Base-by-base conservation (phyloP, 2,113 vertebrate genomes). In the Tympanuchus pallidicinctus region DNA sequence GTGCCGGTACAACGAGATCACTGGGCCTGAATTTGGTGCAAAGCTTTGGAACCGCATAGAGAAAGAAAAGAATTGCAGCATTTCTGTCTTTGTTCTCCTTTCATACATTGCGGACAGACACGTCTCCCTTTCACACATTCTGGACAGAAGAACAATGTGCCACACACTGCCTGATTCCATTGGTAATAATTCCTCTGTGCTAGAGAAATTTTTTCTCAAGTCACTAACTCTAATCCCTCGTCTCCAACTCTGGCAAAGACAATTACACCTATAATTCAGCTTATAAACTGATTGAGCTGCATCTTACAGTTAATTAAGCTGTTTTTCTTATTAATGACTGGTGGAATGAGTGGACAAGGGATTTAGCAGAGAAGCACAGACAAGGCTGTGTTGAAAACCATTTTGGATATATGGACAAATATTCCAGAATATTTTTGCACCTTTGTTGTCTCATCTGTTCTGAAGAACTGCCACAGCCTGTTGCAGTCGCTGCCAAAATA, bases 1-100 rank as follows among this genome's bases (percentile, higher is more conserved):
- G 48, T 59, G 42, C 10, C 90, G 83, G 77, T 61, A 57, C 64
- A 82, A 82, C 90, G 82, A 93, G 82, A 88, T 81, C 86, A 59
- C 82, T 91, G 91, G 91, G 85, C 76, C 54, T 88, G 88, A 78
- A 72, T 40, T 54, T 32, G 47, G 28, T 60, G 28, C 38, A 61
- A 76, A 81, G 38, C 63, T 60, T 52, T 81, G 76, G 57, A 93
- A 28, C 30, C 43, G 61, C 22, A 2, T 16, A 24, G 13, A 48
- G 52, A 78, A 86, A 72, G 76, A 52, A 86, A 92, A 88, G 43
- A 66, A 81, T 38, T 43, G 32, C 57, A 75, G 76, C 47, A n/a
- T 90, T 90, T 94, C 50, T 27, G 36, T 78, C 65, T 80, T 86
- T 92, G 34, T 89, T 89, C 57, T 73, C 57, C 70, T 81, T 94